Conservation (phyloP, 2,797 vertebrate species). For the Choloepus didactylus region DNA sequence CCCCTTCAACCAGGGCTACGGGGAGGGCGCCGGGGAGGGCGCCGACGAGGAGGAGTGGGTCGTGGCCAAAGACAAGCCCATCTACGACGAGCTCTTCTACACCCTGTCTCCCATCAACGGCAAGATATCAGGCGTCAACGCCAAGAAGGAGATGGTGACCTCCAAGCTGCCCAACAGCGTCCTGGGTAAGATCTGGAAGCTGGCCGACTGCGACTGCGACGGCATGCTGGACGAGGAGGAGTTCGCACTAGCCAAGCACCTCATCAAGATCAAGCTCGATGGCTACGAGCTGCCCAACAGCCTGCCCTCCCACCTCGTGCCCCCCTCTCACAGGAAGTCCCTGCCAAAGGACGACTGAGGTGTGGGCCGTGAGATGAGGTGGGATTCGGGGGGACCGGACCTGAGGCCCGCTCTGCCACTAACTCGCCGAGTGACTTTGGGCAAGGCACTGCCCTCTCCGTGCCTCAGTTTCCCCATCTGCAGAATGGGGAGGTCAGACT, state of each 20-base stretch:
- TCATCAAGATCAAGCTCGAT: conserved; percentile 97
- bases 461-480: conserved; percentile 48
- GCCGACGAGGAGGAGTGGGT: conserved; percentile 97
- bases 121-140: conserved; percentile 95
- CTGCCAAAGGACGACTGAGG: conserved; percentile 86
- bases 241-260: conserved; percentile 97
- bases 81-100: conserved; percentile 99
- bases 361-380: rapidly evolving
- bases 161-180: conserved; percentile 97
- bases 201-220: conserved; percentile 95
- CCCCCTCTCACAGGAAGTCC: conserved; percentile 94
- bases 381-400: not conserved
- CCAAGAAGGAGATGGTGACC: conserved; percentile 98
- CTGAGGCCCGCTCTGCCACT: not conserved
- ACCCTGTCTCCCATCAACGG: conserved; percentile 97
- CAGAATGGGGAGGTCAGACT: not conserved
- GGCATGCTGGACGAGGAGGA: conserved; percentile 99
- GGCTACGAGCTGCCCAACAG: conserved; percentile 95
- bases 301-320: conserved; percentile 94
- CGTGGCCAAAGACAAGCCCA: conserved; percentile 95
- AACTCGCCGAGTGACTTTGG: not conserved
- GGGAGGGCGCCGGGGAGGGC: conserved; percentile 96
- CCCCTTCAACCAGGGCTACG: conserved; percentile 96
- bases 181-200: conserved; percentile 98
- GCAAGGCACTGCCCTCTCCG: not conserved